A percentile compares a stretch with the other conserved stretches of the same genome.
These are phyloP conservation scores for Amblyornis subalaris DNA, from an alignment of 2,113 vertebrate species.

Conservation along the genomic window DNA sequence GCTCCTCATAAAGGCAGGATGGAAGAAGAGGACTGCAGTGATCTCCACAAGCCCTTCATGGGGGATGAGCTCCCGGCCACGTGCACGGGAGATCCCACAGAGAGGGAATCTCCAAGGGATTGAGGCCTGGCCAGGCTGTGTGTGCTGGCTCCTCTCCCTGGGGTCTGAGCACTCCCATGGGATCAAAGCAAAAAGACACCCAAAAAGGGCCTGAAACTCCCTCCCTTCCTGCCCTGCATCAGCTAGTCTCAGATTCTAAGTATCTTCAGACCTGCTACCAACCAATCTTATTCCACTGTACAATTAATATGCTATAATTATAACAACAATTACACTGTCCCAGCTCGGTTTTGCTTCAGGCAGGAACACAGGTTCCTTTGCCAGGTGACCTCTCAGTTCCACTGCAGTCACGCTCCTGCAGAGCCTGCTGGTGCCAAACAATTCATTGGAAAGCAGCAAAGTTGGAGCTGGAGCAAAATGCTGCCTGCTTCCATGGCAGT, in stretches of 20 bases:
- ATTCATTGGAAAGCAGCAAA: background rate
- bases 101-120: background rate
- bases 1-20: background rate
- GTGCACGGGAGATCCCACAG: accelerated
- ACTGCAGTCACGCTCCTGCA: background rate
- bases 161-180: background rate
- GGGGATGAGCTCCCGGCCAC: too few relatives aligned
- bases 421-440: background rate
- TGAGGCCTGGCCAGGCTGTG: background rate
- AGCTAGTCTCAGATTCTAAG: background rate
- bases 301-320: background rate
- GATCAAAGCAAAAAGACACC: background rate
- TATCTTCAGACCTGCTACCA: background rate
- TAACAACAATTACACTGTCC: background rate
- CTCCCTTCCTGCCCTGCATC: background rate
- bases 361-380: background rate
- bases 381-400: background rate
- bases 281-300: background rate
- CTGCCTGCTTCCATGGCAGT: background rate
- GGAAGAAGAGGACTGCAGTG: background rate
- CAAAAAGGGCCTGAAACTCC: background rate
- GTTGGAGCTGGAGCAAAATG: background rate
- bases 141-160: background rate
- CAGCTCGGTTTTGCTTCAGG: background rate
- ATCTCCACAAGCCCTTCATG: background rate